These are phyloP conservation scores for Parapsyche elsis DNA, from an alignment of 1,140 invertebrate genomes.

Conservation along the genomic window DNA sequence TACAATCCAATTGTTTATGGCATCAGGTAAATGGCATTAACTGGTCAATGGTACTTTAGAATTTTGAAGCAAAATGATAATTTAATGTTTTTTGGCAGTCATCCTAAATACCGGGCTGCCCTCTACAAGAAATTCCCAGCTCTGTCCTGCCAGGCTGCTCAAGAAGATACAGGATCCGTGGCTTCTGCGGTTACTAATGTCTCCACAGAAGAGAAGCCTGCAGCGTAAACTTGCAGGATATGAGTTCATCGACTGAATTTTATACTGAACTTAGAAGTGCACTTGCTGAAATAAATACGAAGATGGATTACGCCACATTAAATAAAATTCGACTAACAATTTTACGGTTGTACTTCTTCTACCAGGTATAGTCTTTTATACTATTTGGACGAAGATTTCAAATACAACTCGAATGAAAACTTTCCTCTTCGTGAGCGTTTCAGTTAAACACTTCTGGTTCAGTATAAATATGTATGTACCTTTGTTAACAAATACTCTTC, in stretches of 20 bases:
- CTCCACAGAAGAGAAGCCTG: conserved; percentile 60
- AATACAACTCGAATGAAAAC: too few relatives aligned
- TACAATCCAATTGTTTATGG: conserved; percentile 79
- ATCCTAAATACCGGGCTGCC: conserved; percentile 81
- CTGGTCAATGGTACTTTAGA: background rate
- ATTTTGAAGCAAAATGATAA: background rate
- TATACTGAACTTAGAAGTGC: too few relatives aligned
- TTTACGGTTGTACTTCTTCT: too few relatives aligned
- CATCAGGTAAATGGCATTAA: conserved; percentile 66
- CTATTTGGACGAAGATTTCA: too few relatives aligned
- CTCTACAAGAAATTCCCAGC: conserved; percentile 78
- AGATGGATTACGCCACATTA: too few relatives aligned
- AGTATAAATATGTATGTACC: conserved; percentile 20
- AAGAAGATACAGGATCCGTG: conserved; percentile 65
- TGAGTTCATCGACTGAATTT: too few relatives aligned
- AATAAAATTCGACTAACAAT: too few relatives aligned
- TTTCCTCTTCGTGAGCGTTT: background rate
- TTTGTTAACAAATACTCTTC: background rate
- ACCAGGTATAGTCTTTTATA: too few relatives aligned
- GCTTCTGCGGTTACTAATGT: conserved; percentile 60
- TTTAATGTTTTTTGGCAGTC: conserved; percentile 65
- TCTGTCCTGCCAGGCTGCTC: conserved; percentile 67
- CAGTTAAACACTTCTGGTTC: background rate
- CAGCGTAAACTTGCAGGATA: conserved; percentile 58
- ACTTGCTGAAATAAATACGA: too few relatives aligned